Percentiles rank a stretch among this genome's conserved stretches.
phyloP scores from a whole-genome alignment of 1,140 invertebrate genomes.

The Apis mellifera region DNA sequence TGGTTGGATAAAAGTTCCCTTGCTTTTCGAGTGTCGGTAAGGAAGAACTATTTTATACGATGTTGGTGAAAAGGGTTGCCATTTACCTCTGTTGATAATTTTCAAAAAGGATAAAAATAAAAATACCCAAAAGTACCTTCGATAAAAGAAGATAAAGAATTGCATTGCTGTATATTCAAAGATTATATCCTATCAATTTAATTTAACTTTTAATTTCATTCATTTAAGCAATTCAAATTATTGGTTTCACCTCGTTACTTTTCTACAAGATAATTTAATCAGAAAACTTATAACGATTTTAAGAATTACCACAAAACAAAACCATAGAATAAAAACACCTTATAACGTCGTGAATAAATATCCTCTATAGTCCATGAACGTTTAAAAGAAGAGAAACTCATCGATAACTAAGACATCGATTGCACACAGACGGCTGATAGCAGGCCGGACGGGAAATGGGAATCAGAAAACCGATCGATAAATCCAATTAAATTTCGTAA shows the following conservation, averaged over 20 bases:
- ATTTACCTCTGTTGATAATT: background rate
- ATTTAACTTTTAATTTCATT: no score
- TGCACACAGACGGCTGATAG: constrained; percentile 22
- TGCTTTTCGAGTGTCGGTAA: background rate
- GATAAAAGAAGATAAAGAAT: background rate
- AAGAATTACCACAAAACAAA: background rate
- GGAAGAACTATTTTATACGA: rapidly evolving
- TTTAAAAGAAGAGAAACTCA: constrained; percentile 28
- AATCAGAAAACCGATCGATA: constrained; percentile 78
- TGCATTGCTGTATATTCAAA: no score
- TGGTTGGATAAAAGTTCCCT: background rate
- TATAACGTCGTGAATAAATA: background rate
- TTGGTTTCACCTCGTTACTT: no score
- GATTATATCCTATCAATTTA: no score
- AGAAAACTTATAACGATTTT: no score
- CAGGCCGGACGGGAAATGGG: constrained; percentile 67
- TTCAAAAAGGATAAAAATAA: background rate
- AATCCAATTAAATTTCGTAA: constrained; percentile 80
- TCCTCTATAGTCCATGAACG: background rate
- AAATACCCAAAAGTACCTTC: background rate
- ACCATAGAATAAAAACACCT: background rate
- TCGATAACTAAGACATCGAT: constrained; percentile 49
- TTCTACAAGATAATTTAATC: no score
- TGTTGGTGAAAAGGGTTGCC: no score
- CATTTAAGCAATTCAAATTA: no score